Conservation (phyloP, 2,113 vertebrate genomes). For the Gallinago jamesoni region DNA sequence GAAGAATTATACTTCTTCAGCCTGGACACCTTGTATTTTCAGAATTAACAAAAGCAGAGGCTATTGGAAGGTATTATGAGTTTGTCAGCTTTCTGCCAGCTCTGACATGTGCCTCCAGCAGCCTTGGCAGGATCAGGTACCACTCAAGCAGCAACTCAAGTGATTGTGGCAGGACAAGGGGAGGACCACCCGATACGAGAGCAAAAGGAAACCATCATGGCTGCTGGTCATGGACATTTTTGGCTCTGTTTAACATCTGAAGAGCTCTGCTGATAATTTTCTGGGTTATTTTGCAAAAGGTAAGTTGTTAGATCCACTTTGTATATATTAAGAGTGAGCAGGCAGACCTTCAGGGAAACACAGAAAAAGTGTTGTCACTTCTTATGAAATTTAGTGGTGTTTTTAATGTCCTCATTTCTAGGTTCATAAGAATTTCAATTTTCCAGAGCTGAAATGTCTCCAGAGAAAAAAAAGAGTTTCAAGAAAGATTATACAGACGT, state of each 20-base stretch:
- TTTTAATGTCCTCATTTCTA: neutral
- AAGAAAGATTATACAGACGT: neutral
- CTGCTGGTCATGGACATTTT: accelerated
- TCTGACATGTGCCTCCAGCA: neutral
- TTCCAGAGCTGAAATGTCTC: neutral
- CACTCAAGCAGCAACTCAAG: neutral
- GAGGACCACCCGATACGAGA: neutral
- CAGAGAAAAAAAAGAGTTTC: neutral
- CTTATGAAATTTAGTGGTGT: neutral
- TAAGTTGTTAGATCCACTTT: neutral
- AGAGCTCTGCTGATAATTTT: neutral
- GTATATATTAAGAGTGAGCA: neutral
- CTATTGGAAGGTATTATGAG: neutral
- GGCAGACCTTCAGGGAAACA: neutral
- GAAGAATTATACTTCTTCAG: neutral
- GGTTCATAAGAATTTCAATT: neutral
- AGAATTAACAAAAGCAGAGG: neutral
- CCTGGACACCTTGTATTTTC: neutral
- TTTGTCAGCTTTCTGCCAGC: neutral
- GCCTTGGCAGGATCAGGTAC: neutral
- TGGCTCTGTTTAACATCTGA: neutral
- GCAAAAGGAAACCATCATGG: accelerated
- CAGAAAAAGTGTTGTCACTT: neutral
- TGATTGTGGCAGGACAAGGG: neutral
- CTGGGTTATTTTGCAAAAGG: neutral